Conservation (phyloP, 2,888 invertebrate genomes). For the Sphecodes monilicornis region DNA sequence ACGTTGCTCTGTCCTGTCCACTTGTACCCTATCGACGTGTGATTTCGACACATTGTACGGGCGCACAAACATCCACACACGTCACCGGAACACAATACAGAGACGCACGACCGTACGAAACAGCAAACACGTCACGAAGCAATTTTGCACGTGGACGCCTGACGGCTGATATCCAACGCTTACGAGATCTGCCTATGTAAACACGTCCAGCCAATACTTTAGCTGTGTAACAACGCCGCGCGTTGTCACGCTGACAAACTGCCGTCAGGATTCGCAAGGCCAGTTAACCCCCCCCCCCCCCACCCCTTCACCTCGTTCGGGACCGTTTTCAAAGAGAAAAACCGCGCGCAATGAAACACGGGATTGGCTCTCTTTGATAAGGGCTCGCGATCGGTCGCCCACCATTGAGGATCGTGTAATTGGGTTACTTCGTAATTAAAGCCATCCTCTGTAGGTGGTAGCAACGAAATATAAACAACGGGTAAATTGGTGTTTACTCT, state of each 20-base stretch:
- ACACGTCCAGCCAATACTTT: constrained; percentile 67
- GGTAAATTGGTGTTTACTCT: not conserved
- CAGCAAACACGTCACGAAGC: constrained; percentile 71
- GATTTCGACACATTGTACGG: constrained; percentile 29
- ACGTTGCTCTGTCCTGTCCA: constrained; percentile 3
- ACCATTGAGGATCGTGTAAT: not conserved
- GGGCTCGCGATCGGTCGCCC: not conserved
- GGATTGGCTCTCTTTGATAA: constrained; percentile 18
- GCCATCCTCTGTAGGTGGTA: not conserved
- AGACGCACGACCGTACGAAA: constrained; percentile 44
- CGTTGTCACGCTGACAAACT: constrained; percentile 63
- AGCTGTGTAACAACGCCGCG: constrained; percentile 53
- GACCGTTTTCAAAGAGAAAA: constrained; percentile 24
- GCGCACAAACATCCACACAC: constrained; percentile 1
- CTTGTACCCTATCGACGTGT: constrained; percentile 36
- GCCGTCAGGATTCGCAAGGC: constrained; percentile 44
- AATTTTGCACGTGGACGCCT: constrained; percentile 66
- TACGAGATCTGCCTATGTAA: constrained; percentile 71
- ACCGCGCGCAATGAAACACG: constrained; percentile 27
- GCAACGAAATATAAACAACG: not conserved
- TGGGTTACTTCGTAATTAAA: constrained; percentile 7
- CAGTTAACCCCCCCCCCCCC: constrained; percentile 8
- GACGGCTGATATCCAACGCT: constrained; percentile 69
- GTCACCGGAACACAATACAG: constrained; percentile 9
- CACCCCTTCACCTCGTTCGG: not conserved